Conservation (phyloP, 2,797 vertebrate genomes). For the Neostethus bicornis region DNA sequence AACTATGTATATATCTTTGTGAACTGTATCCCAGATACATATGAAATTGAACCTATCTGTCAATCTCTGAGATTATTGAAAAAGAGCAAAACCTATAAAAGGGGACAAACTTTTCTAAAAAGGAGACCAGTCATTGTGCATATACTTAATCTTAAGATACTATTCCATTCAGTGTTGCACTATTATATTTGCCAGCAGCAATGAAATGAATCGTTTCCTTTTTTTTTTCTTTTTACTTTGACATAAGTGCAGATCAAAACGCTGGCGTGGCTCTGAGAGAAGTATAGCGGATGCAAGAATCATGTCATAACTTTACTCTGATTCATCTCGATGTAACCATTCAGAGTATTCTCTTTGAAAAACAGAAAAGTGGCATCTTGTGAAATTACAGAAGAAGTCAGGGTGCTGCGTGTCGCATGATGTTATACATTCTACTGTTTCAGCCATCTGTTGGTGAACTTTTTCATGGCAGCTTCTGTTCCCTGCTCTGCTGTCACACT, state of each 20-base stretch:
- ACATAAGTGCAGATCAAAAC: conserved; percentile 77
- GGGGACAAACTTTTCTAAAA: background rate
- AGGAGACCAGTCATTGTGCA: conserved; percentile 1
- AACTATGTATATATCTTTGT: too few relatives aligned
- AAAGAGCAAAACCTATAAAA: background rate
- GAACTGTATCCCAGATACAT: too few relatives aligned
- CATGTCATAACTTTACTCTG: conserved; percentile 79
- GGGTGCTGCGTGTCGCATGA: conserved; percentile 73
- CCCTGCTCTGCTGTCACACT: conserved; percentile 54
- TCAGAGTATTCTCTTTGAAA: conserved; percentile 84
- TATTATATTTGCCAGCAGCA: conserved; percentile 37
- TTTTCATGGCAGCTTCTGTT: conserved; percentile 60
- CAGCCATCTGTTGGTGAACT: conserved; percentile 62
- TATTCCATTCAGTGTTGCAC: conserved; percentile 46
- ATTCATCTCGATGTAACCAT: conserved; percentile 80
- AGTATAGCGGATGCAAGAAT: conserved; percentile 74
- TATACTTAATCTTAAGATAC: conserved; percentile 29
- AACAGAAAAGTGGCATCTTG: conserved; percentile 73
- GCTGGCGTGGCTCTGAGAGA: conserved; percentile 64
- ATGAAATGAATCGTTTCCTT: conserved; percentile 59
- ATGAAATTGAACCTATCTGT: too few relatives aligned
- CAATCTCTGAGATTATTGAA: too few relatives aligned
- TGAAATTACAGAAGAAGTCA: conserved; percentile 82
- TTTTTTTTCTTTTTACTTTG: conserved; percentile 53
- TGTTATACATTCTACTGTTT: conserved; percentile 74